Base-by-base conservation (phyloP, 1,140 invertebrate species). In the Sarcophaga peregrina region DNA sequence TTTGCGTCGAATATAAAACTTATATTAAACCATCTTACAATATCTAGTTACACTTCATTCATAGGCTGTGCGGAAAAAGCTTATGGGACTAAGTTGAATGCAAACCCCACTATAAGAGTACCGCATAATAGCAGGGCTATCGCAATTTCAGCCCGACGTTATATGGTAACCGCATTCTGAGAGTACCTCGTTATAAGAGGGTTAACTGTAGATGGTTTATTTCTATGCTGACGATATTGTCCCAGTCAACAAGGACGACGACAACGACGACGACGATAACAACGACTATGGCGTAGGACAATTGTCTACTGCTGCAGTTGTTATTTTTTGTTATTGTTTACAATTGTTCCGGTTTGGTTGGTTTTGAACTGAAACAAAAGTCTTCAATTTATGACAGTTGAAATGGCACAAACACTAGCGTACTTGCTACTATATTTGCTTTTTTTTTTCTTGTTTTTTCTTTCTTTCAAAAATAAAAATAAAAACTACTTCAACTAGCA, bases 321-420 rank as follows among this genome's bases (percentile, higher is more conserved):
- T 20, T 68, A 68, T 68, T 68, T 68, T 68, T 68, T 68, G 17
- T 68, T 68, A 68, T 68, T 68, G 62, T 68, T 68, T 68, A 68
- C 62, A 68, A 68, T 68, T 68, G 62, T 68, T 68, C 17, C 62
- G 62, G 62, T 68, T 68, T 68, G 62, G 62, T n/a, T 68, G 15
- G 17, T 68, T 68, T 2, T 17, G n/a, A 20, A 78, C 74, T 76
- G 20, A 78, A 78, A 78, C 75, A 78, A 78, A 52, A 52, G 80
- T 45, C 80, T 76, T 54, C 80, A 68, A 81, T 81, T 68, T 81
- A 81, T 81, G 80, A 81, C 80, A 81, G 80, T 72, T 81, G 80
- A 72, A 81, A 52, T 81, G 20, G 25, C 54, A 81, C n/a, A 54
- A 81, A 81, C 80, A 81, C 1, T 48, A 4, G 80, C 9, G 45